Percentiles rank a stretch among this genome's conserved stretches.
Conservation (phyloP, 92 coral and sea anemone species). For the Porites divaricata region DNA sequence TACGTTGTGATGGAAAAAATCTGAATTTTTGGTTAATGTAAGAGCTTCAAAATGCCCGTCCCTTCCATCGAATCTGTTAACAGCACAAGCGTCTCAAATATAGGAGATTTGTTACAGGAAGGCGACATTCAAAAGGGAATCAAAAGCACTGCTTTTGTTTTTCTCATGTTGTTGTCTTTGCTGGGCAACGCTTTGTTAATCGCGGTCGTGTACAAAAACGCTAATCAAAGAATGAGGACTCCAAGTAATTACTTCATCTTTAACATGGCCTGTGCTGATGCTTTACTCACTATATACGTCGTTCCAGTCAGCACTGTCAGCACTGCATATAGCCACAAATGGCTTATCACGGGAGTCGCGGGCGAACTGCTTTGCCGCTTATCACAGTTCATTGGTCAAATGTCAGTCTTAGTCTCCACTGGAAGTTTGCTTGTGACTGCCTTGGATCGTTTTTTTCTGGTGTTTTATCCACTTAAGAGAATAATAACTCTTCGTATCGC, state of each 20-base stretch:
- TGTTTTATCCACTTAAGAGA: no score
- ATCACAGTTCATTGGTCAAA: no score
- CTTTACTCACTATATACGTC: slow-evolving; percentile 39
- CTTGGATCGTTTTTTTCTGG: no score
- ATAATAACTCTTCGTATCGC: no score
- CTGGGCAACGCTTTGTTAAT: slow-evolving; percentile 61
- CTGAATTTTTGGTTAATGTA: neutral
- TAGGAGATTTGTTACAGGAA: neutral
- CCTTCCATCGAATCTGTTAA: neutral
- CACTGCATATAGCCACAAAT: slow-evolving; percentile 31
- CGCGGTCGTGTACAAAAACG: slow-evolving; percentile 65
- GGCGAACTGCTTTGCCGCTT: slow-evolving; percentile 54
- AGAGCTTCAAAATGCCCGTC: neutral
- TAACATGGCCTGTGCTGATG: slow-evolving; percentile 67
- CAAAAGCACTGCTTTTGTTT: slow-evolving; percentile 29
- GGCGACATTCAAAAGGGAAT: neutral
- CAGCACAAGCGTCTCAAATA: slow-evolving; percentile 1
- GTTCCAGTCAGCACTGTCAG: slow-evolving; percentile 42
- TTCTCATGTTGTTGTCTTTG: slow-evolving; percentile 43
- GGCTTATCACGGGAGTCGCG: slow-evolving; percentile 60
- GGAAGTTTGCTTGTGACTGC: no score
- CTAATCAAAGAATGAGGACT: slow-evolving; percentile 61
- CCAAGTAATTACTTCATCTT: slow-evolving; percentile 72
- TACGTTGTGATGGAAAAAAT: neutral
- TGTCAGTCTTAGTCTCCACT: no score